Base-by-base conservation (phyloP, 2,888 invertebrate genomes). In the Syrista parreyssii region DNA sequence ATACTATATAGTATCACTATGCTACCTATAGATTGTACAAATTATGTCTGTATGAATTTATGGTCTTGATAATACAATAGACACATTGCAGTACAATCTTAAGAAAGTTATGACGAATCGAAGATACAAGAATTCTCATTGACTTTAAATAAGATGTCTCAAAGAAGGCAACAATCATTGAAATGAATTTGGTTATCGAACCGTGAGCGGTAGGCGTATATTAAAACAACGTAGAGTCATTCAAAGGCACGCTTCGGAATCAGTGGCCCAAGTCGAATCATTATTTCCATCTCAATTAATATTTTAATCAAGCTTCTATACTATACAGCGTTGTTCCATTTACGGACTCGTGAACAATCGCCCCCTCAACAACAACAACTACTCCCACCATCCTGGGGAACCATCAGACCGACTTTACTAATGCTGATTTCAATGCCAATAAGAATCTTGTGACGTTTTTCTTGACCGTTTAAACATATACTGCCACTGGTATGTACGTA, bases 221-320 rank as follows among this genome's bases (percentile, higher is more conserved):
- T 73, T 78, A 33, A 40, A 74, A 34, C 78, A 76, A 73, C 78
- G 78, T 73, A 55, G 74, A 55, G 78, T 73, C 69, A 78, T 78
- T 76, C 76, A 76, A 76, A 73, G 69, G 73, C 78, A 68, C 76
- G 76, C 72, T 71, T 71, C 75, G 73, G 78, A 68, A 68, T 78
- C 78, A 76, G 75, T 75, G 78, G 78, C 76, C 76, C 76, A 76
- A 72, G 83, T 84, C 86, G 86, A 87, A 89, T 90, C 89, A 87
- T 91, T 91, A 91, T 90, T 91, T 91, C 91, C 91, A 90, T 90
- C 89, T 91, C 91, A 91, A 91, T 91, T 91, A 91, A 91, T 91
- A 90, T 91, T 91, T 91, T 91, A 91, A 91, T 91, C 91, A 90
- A 90, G 90, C 90, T 85, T 83, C 86, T 86, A 34, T 73, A 68